phyloP scores from a whole-genome alignment of 2,797 vertebrate species.

The Sebastes matsubarae region DNA sequence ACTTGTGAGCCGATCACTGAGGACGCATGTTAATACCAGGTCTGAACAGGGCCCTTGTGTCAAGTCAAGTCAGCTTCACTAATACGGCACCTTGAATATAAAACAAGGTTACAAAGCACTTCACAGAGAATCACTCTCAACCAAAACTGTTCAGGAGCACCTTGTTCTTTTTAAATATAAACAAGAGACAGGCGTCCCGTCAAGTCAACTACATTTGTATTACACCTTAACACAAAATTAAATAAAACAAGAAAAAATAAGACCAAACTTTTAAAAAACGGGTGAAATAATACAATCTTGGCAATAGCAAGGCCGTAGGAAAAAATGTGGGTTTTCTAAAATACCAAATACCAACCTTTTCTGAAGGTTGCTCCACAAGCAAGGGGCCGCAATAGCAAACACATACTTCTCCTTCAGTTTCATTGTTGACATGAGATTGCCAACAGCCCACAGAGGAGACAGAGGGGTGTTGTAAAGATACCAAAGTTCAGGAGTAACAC shows the following conservation, averaged over 20 bases:
- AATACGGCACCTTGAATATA: constrained; percentile 25
- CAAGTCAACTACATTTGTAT: not conserved
- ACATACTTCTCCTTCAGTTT: constrained; percentile 15
- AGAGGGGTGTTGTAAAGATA: constrained; percentile 65
- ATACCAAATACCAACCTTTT: not conserved
- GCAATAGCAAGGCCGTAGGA: not conserved
- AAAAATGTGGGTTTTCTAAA: not conserved
- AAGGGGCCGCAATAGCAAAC: constrained; percentile 5
- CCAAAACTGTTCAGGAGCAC: constrained; percentile 5
- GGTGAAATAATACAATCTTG: not conserved
- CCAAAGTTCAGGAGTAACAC: constrained; percentile 51
- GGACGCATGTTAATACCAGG: too few species aligned
- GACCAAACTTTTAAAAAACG: not conserved
- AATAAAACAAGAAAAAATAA: not conserved
- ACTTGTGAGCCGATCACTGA: not conserved
- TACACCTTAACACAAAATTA: not conserved
- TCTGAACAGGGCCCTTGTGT: not conserved
- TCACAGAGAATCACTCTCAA: constrained; percentile 8
- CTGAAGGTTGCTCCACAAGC: constrained; percentile 28
- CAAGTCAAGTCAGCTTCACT: constrained; percentile 30
- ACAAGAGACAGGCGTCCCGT: constrained; percentile 4
- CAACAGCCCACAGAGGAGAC: constrained; percentile 38
- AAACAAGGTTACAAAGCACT: constrained; percentile 24
- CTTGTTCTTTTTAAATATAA: constrained; percentile 15
- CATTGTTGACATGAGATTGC: constrained; percentile 26